Percentiles rank a stretch among this genome's conserved stretches.
Evolutionary conservation across 2,797 vertebrate genomes (phyloP).

Genomic region (Bryconaethiops microstoma): DNA sequence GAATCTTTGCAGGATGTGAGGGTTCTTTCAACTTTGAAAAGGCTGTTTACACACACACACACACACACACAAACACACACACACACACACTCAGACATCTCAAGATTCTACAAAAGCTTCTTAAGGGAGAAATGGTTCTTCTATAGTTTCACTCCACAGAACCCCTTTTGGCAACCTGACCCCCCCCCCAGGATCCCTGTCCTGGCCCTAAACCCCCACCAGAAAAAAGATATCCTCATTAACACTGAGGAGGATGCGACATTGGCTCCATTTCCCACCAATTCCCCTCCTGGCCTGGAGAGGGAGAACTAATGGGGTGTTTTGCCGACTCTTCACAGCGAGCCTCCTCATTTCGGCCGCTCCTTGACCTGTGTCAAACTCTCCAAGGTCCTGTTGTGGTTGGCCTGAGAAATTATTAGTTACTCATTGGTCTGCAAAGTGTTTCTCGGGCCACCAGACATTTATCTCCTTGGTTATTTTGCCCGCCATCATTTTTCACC

Average conservation of each 20-base stretch:
- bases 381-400: constrained; percentile 50
- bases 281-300: constrained; percentile 19
- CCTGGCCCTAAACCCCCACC: neutral
- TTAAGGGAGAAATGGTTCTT: too few relatives aligned
- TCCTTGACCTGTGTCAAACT: constrained; percentile 21
- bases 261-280: constrained; percentile 35
- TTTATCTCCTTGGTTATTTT: constrained; percentile 46
- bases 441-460: constrained; percentile 28
- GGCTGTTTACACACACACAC: too few relatives aligned
- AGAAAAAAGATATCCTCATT: constrained; percentile 36
- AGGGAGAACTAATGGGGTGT: constrained; percentile 21
- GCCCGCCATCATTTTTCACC: constrained; percentile 35
- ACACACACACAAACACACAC: too few relatives aligned
- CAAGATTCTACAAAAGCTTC: too few relatives aligned
- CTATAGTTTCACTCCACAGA: too few relatives aligned
- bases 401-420: constrained; percentile 33
- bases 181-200: too few relatives aligned
- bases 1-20: too few relatives aligned
- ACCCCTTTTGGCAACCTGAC: too few relatives aligned
- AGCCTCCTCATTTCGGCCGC: neutral
- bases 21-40: too few relatives aligned
- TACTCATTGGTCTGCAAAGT: constrained; percentile 42
- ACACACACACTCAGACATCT: too few relatives aligned
- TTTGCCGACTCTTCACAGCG: constrained; percentile 6
- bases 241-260: constrained; percentile 41